A percentile compares a stretch with the other conserved stretches of the same genome.
Conservation (phyloP, 2,888 invertebrate genomes). For the Eilema sororculum region DNA sequence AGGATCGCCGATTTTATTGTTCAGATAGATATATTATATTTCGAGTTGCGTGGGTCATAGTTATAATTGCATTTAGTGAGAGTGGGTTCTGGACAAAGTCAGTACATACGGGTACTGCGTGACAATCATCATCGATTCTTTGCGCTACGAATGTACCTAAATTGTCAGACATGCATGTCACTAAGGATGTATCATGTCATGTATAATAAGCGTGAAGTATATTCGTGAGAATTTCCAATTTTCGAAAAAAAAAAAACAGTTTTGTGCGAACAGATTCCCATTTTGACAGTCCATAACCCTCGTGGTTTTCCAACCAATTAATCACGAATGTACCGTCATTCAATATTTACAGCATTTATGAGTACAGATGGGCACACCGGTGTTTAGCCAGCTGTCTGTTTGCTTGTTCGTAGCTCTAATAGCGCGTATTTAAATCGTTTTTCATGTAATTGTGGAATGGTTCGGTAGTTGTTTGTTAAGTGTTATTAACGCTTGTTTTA, state of each 20-base stretch:
- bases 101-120: neutral
- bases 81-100: neutral
- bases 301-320: conserved; percentile 71
- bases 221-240: conserved; percentile 57
- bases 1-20: too few species aligned
- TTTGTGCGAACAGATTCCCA: conserved; percentile 5
- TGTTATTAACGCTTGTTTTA: conserved; percentile 31
- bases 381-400: conserved; percentile 74
- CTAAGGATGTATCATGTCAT: conserved; percentile 37
- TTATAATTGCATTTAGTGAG: conserved; percentile 2
- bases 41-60: neutral
- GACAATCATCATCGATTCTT: conserved; percentile 40
- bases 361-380: conserved; percentile 61
- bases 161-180: conserved; percentile 34
- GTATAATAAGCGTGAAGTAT: conserved; percentile 47
- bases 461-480: conserved; percentile 27
- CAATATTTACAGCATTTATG: conserved; percentile 71
- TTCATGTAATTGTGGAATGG: conserved; percentile 43
- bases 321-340: conserved; percentile 62
- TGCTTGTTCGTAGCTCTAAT: conserved; percentile 55
- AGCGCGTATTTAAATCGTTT: conserved; percentile 49
- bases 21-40: neutral
- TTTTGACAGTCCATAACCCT: conserved; percentile 30
- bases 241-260: conserved; percentile 32
- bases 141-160: conserved; percentile 28